Conservation (phyloP, 53 echinoderm and acorn worm genomes). For the Antedon mediterranea region DNA sequence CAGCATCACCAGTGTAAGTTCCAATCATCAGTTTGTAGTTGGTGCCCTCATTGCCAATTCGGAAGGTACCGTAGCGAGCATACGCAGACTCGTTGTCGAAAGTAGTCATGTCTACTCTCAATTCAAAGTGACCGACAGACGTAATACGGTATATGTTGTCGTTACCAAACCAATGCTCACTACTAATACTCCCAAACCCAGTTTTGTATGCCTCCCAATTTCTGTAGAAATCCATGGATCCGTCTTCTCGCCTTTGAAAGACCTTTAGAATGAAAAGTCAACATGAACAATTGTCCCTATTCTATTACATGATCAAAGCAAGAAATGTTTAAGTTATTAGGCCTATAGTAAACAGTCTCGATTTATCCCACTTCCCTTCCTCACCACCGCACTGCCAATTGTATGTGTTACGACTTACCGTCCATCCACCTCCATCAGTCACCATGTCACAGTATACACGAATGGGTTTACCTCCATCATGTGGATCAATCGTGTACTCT, state of each 20-base stretch:
- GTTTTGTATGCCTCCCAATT: constrained; percentile 35
- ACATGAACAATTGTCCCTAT: too few species aligned
- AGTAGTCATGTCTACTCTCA: constrained; percentile 43
- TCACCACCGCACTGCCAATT: too few species aligned
- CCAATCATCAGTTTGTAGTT: constrained; percentile 49
- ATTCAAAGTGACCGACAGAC: constrained; percentile 27
- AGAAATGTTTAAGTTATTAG: too few species aligned
- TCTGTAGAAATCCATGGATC: constrained; percentile 31
- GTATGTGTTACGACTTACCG: too few species aligned
- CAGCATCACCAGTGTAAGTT: constrained; percentile 38
- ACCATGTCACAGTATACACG: background rate
- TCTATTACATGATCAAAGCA: too few species aligned
- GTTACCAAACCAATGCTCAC: constrained; percentile 57
- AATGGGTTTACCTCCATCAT: background rate
- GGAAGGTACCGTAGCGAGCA: constrained; percentile 45
- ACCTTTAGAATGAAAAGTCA: constrained; percentile 13
- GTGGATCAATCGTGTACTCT: background rate
- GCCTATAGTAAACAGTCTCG: too few species aligned
- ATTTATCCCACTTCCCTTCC: too few species aligned
- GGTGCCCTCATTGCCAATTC: constrained; percentile 35
- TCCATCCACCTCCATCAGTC: background rate
- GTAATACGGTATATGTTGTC: constrained; percentile 47
- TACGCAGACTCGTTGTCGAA: constrained; percentile 25
- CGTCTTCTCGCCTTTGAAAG: constrained; percentile 44
- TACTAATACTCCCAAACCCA: constrained; percentile 53